A percentile compares a stretch with the other conserved stretches of the same genome.
Evolutionary conservation across 2,797 vertebrate genomes (phyloP).

Genomic region (Eptatretus atami): DNA sequence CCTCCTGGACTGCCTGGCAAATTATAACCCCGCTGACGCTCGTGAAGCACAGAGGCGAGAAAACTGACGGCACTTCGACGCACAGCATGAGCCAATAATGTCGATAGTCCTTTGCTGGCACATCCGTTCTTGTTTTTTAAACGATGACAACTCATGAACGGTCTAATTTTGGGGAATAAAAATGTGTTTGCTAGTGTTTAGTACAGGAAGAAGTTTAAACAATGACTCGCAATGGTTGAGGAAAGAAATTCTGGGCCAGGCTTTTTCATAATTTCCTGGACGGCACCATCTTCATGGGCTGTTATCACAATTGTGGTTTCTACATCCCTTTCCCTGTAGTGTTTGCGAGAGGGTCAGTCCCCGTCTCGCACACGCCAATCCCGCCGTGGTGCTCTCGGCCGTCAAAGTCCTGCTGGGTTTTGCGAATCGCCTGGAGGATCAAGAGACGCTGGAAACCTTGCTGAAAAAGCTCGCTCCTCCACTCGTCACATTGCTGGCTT

Average conservation of each 20-base stretch:
- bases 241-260: background rate
- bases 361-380: constrained; percentile 75
- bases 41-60: constrained; percentile 76
- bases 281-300: too few relatives aligned
- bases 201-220: background rate
- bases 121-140: too few relatives aligned
- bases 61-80: too few relatives aligned
- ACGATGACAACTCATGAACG: too few relatives aligned
- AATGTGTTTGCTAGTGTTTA: background rate
- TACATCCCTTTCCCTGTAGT: constrained; percentile 13
- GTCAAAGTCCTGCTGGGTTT: constrained; percentile 97
- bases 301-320: background rate
- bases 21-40: constrained; percentile 74
- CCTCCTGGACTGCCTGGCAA: constrained; percentile 81
- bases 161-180: background rate
- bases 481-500: constrained; percentile 60
- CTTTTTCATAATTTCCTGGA: too few relatives aligned
- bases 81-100: background rate
- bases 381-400: constrained; percentile 66
- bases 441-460: constrained; percentile 72
- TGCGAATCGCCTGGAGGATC: constrained; percentile 46
- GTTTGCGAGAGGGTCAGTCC: constrained; percentile 84
- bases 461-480: constrained; percentile 84
- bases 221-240: background rate
- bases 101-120: too few relatives aligned